These are phyloP conservation scores for Hydrozoanthus tunicans DNA, from an alignment of 64 coral and sea anemone genomes.

Conservation along the genomic window DNA sequence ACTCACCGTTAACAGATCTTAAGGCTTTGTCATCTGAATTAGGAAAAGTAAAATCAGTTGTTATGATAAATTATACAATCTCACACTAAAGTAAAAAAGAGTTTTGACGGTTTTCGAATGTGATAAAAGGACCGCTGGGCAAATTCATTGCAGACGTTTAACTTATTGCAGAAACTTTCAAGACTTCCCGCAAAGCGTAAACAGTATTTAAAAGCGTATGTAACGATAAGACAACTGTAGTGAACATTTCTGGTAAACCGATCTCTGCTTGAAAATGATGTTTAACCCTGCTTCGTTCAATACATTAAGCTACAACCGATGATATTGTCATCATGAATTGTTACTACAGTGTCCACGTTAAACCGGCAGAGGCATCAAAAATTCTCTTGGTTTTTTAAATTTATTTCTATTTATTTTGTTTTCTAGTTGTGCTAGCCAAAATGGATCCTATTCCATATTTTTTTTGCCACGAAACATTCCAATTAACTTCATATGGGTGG, in stretches of 20 bases:
- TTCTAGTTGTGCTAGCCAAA: not conserved
- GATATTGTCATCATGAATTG: not conserved
- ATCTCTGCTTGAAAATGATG: constrained; percentile 10
- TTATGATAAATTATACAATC: too few species aligned
- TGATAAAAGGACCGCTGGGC: not conserved
- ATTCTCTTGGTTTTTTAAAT: constrained; percentile 8
- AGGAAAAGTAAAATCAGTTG: too few species aligned
- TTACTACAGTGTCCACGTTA: not conserved
- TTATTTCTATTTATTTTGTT: not conserved
- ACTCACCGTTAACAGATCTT: too few species aligned
- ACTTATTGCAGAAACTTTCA: not conserved
- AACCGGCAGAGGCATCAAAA: too few species aligned
- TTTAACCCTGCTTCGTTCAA: not conserved
- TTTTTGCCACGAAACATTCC: not conserved
- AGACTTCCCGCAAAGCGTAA: constrained; percentile 3
- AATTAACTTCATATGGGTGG: not conserved
- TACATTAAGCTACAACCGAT: not conserved
- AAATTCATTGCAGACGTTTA: constrained; percentile 10
- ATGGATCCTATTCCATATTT: not conserved
- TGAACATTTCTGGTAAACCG: not conserved
- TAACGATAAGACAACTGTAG: constrained; percentile 5
- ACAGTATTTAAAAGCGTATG: constrained; percentile 10
- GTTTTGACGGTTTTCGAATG: not conserved
- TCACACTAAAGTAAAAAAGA: too few species aligned
- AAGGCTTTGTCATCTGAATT: too few species aligned